Conservation (phyloP, 2,797 vertebrate genomes). For the Mormyrus hasselquistii region DNA sequence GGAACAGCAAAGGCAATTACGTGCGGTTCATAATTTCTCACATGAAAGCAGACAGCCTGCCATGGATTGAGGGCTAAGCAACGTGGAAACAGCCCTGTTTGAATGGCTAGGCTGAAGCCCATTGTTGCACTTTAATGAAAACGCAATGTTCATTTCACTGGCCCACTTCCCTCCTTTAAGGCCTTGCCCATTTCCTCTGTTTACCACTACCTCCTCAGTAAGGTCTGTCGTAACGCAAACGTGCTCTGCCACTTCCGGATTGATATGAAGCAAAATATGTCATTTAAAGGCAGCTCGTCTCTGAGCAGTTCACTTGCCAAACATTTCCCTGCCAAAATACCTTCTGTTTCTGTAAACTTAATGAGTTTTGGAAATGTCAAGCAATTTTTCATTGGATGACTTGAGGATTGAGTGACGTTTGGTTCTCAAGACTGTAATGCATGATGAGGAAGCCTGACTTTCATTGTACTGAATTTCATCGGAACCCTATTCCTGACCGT, state of each 20-base stretch:
- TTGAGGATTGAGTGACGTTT: background rate
- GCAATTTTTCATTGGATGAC: background rate
- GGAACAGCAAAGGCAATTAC: background rate
- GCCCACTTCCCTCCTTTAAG: background rate
- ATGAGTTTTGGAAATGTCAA: background rate
- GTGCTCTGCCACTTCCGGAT: background rate
- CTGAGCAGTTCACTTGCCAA: background rate
- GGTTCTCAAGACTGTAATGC: background rate
- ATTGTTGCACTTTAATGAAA: constrained; percentile 8
- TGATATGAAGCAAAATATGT: background rate
- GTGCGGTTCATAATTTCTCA: background rate
- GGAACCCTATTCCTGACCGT: background rate
- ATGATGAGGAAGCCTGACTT: background rate
- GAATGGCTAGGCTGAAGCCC: background rate
- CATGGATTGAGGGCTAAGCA: background rate
- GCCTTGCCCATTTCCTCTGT: background rate
- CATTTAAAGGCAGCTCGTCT: background rate
- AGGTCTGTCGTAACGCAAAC: background rate
- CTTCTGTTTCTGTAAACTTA: background rate
- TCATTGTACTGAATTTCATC: background rate
- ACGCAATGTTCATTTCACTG: background rate
- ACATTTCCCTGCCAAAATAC: background rate
- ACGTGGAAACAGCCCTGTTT: background rate
- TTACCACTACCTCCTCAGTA: background rate
- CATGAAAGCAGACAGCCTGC: background rate